These are phyloP conservation scores for Nephila pilipes DNA, from an alignment of 1,140 invertebrate species.

Conservation along the genomic window DNA sequence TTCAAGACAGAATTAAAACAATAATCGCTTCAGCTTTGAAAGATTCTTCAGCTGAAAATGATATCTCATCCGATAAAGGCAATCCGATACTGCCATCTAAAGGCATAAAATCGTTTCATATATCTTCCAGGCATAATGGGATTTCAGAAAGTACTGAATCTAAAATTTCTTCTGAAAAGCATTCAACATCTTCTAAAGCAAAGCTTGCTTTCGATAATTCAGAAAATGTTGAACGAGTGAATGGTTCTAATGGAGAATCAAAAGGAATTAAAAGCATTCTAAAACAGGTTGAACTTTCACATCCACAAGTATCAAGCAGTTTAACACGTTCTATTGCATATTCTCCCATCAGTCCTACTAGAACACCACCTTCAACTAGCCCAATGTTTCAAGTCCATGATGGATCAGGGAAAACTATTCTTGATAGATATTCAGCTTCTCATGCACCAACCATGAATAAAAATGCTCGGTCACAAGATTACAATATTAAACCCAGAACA, in stretches of 20 bases:
- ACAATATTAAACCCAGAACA: constrained; percentile 12
- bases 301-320: constrained; percentile 73
- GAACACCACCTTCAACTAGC: constrained; percentile 89
- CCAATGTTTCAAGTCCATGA: constrained; percentile 42
- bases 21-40: constrained; percentile 95
- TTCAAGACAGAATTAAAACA: constrained; percentile 94
- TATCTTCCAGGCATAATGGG: constrained; percentile 9
- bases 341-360: constrained; percentile 83
- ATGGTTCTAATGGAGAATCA: constrained; percentile 18
- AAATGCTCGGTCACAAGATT: constrained; percentile 8
- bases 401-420: neutral
- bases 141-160: neutral
- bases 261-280: constrained; percentile 47
- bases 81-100: constrained; percentile 4
- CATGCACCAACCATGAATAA: constrained; percentile 15
- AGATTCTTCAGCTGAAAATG: constrained; percentile 84
- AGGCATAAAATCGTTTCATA: constrained; percentile 24
- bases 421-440: constrained; percentile 27
- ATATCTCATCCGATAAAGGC: neutral
- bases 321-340: constrained; percentile 60
- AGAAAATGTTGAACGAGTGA: neutral
- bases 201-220: constrained; percentile 8
- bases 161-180: constrained; percentile 30
- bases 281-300: constrained; percentile 64
- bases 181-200: neutral